phyloP scores from a whole-genome alignment of 1,140 invertebrate genomes.

The Neoseiulus cucumeris region DNA sequence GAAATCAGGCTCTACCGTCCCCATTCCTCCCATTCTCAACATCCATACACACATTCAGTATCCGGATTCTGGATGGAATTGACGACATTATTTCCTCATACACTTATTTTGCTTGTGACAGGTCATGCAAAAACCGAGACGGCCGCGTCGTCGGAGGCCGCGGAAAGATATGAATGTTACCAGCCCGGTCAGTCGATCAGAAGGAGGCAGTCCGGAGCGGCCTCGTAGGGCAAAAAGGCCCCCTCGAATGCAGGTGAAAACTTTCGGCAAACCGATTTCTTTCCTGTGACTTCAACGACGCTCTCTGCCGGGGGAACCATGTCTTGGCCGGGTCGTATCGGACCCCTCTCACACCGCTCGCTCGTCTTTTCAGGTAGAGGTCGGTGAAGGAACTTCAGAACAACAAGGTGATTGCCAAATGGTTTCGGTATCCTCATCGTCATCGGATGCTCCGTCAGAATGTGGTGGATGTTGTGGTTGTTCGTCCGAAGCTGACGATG shows the following conservation, averaged over 20 bases:
- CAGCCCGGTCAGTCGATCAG: not conserved
- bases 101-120: not conserved
- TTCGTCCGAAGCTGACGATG: not conserved
- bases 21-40: no score
- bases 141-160: not conserved
- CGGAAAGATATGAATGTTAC: not conserved
- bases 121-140: not conserved
- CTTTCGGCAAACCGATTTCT: no score
- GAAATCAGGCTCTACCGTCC: no score
- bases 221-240: not conserved
- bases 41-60: no score
- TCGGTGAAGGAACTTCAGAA: no score
- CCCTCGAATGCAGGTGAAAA: not conserved
- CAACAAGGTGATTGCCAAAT: not conserved
- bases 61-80: no score
- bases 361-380: no score
- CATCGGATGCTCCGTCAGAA: not conserved
- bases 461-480: not conserved
- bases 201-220: not conserved
- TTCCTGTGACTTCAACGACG: no score
- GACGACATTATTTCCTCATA: no score
- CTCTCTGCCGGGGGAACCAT: no score
- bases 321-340: no score
- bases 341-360: no score
- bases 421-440: not conserved